These are phyloP conservation scores for Sphyrna mokarran DNA, from an alignment of 2,113 vertebrate species.

Conservation along the genomic window DNA sequence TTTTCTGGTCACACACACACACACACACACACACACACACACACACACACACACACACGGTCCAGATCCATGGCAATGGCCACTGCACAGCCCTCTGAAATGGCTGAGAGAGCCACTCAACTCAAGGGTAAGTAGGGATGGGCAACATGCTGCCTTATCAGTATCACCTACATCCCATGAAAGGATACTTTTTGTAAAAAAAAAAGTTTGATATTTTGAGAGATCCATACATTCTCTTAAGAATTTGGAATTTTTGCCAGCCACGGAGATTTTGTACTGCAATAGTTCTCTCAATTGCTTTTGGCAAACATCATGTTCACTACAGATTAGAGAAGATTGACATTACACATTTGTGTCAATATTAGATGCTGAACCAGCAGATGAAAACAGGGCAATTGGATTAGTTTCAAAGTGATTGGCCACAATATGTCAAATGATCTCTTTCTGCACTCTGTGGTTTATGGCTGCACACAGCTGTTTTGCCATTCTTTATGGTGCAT, in stretches of 20 bases:
- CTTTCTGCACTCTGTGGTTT: neutral
- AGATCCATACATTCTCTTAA: neutral
- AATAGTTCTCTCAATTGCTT: neutral
- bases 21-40: no score
- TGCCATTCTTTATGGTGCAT: neutral
- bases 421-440: neutral
- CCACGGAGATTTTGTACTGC: neutral
- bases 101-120: no score
- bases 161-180: no score
- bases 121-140: no score
- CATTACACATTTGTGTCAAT: neutral
- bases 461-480: neutral
- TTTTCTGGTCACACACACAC: no score
- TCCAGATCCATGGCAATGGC: no score
- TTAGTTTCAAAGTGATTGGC: neutral
- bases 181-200: no score
- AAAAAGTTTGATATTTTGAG: neutral
- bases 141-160: no score
- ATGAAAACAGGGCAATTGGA: neutral
- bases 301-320: neutral
- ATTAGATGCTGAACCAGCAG: neutral
- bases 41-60: no score
- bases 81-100: no score
- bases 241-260: neutral
- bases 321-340: neutral